Base-by-base conservation (phyloP, 2,888 invertebrate genomes). In the Lamproptera curius region DNA sequence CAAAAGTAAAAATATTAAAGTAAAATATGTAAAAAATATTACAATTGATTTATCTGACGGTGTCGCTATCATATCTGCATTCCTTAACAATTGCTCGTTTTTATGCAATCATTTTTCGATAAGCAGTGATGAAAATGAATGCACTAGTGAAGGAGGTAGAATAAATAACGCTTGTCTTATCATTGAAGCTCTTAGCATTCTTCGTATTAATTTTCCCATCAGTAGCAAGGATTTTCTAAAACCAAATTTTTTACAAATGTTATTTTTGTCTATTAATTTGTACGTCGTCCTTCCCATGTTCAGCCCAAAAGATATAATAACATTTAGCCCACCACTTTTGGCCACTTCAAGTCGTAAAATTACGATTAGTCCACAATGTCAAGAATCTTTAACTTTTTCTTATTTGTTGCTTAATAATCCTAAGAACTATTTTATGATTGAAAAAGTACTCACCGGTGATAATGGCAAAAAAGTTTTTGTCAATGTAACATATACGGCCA, bases 21-120 rank as follows among this genome's bases (percentile, higher is more conserved):
- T 59, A 1, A 86, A 76, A 69, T 42, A 58, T 28, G 65, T 86
- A 14, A 65, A 62, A 11, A 88, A 90, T 59, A 81, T 91, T 43
- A 86, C 88, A 1, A 65, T 68, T 0, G 89, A 90, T 65, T 65
- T 92, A 31, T 69, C 72, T 15, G 90, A 92, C 57, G 87, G 91
- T 1, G 64, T 91, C 16, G 89, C 90, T 14, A 64, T 92, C 16
- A 85, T 87, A 37, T 87, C 90, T 4, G 73, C 88, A 2, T 89
- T 91, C 38, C 67, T 84, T n/a, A 78, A 78, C 38, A 89, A 89
- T 57, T 92, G 92, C 61, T 89, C 91, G 0, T 92, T 90, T 63
- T 61, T 92, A 33, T 62, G 63, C 20, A 65, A 83, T 0, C 70
- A 85, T 40, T 88, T 80, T 58, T 75, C 87, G 31, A 56, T 62